These are phyloP conservation scores for Anseranas semipalmata DNA, from an alignment of 2,113 vertebrate genomes.

Conservation along the genomic window DNA sequence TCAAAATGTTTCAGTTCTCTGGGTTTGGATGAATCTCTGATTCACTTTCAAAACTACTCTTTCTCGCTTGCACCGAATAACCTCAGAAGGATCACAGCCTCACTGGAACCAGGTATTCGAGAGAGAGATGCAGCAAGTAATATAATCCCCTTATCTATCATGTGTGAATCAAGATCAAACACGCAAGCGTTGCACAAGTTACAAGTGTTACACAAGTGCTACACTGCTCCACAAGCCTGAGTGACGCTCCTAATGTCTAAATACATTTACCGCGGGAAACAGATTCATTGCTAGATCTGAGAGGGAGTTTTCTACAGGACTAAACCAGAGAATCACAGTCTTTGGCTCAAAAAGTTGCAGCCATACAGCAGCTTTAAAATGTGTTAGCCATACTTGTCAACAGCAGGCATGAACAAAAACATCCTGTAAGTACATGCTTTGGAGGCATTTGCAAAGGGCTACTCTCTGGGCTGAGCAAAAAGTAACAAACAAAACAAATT, in stretches of 20 bases:
- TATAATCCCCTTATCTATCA: not conserved
- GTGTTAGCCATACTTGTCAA: not conserved
- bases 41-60: not conserved
- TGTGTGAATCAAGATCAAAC: not conserved
- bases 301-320: not conserved
- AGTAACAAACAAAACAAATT: not conserved
- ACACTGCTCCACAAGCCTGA: not conserved
- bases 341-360: not conserved
- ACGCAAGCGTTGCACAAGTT: not conserved
- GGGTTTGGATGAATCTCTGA: not conserved
- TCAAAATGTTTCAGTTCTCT: not conserved
- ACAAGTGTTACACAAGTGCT: not conserved
- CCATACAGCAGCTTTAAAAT: not conserved
- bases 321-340: not conserved
- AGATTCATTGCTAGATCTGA: not conserved
- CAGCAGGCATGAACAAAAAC: not conserved
- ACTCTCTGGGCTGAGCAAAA: not conserved
- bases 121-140: not conserved
- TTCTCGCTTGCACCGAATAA: not conserved
- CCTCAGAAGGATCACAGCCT: not conserved
- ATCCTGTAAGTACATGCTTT: accelerated
- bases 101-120: not conserved
- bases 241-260: accelerated
- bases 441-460: not conserved
- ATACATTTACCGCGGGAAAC: not conserved